These are phyloP conservation scores for Rhynchonycteris naso DNA, from an alignment of 2,797 vertebrate species.

Conservation along the genomic window DNA sequence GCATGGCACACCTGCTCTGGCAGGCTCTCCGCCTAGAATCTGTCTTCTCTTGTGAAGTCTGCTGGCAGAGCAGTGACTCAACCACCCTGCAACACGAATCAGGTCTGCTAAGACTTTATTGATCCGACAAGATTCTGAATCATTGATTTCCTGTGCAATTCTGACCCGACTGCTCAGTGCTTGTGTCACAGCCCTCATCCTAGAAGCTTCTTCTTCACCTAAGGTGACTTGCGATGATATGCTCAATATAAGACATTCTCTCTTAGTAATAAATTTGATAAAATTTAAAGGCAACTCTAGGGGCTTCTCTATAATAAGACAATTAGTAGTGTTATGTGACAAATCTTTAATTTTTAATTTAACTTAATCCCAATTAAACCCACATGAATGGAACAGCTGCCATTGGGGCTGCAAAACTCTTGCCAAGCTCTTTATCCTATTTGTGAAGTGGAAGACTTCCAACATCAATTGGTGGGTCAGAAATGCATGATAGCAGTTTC, in stretches of 20 bases:
- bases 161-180: not conserved
- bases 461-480: not conserved
- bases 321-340: not conserved
- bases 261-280: not conserved
- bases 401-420: conserved; percentile 7
- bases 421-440: not conserved
- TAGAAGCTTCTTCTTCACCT: not conserved
- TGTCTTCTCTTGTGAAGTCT: not conserved
- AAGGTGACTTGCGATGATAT: not conserved
- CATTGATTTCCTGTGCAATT: not conserved
- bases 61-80: not conserved
- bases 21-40: not conserved
- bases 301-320: not conserved
- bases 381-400: not conserved
- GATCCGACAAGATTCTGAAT: not conserved
- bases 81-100: not conserved
- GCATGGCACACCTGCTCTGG: not conserved
- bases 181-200: not conserved
- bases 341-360: conserved; percentile 22
- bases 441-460: conserved; percentile 15
- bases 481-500: conserved; percentile 41
- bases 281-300: not conserved
- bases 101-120: not conserved
- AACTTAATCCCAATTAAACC: not conserved
- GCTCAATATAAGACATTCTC: not conserved